A percentile compares a stretch with the other conserved stretches of the same genome.
Evolutionary conservation across 2,797 vertebrate species (phyloP).

Genomic region (Peromyscus attwateri): DNA sequence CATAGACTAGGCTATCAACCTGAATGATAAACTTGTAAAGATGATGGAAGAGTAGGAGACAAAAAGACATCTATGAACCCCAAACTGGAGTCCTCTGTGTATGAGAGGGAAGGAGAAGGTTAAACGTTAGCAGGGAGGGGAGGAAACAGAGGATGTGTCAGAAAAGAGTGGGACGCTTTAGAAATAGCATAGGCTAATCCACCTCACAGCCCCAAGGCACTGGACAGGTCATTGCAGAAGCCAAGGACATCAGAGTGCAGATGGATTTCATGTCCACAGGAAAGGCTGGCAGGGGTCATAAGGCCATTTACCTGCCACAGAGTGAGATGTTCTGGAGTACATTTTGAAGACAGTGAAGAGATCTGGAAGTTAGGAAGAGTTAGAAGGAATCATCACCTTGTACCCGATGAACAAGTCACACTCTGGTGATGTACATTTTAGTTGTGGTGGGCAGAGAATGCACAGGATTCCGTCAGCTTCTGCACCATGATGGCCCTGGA

Average conservation of each 20-base stretch:
- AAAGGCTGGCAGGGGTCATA: background rate
- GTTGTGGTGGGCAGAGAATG: background rate
- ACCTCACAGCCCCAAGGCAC: background rate
- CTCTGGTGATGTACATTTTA: too few species aligned
- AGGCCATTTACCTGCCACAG: background rate
- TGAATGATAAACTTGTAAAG: background rate
- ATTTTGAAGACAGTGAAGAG: background rate
- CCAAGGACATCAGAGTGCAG: background rate
- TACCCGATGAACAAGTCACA: background rate
- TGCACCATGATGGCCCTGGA: background rate
- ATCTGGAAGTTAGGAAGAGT: background rate
- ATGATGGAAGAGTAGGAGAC: background rate
- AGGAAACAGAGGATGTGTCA: accelerated
- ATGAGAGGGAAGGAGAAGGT: background rate
- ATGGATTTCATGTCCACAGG: background rate
- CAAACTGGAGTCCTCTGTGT: background rate
- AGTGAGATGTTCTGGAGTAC: background rate
- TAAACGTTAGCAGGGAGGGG: background rate
- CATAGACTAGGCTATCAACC: background rate
- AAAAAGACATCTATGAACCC: background rate
- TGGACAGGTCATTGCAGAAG: background rate
- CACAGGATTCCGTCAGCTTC: background rate
- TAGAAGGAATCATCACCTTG: background rate
- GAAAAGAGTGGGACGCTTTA: background rate
- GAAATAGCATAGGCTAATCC: background rate